phyloP scores from a whole-genome alignment of 1,140 invertebrate species.

The Maconellicoccus hirsutus region DNA sequence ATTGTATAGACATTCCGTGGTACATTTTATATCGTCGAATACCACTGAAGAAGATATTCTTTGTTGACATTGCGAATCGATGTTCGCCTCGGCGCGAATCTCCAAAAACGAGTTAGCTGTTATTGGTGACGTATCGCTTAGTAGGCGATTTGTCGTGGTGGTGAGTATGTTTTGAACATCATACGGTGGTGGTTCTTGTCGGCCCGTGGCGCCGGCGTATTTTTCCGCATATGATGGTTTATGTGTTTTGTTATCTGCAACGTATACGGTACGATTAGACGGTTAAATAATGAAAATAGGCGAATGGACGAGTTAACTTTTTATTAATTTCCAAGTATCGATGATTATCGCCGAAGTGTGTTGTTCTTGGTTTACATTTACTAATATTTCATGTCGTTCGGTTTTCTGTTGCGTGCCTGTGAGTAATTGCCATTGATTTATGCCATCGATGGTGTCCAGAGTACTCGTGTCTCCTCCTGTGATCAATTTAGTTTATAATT shows the following conservation, averaged over 20 bases:
- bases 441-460: constrained; percentile 43
- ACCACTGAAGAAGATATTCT: neutral
- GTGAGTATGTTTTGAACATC: neutral
- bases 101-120: neutral
- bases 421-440: constrained; percentile 48
- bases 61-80: neutral
- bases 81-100: neutral
- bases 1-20: constrained; percentile 47
- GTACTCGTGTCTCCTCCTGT: constrained; percentile 38
- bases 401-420: constrained; percentile 34
- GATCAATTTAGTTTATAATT: too few relatives aligned
- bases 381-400: constrained; percentile 49
- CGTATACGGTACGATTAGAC: neutral
- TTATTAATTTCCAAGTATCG: constrained; percentile 28
- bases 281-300: neutral
- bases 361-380: constrained; percentile 58
- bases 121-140: neutral
- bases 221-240: neutral
- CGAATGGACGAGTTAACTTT: constrained; percentile 22
- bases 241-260: neutral
- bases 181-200: neutral
- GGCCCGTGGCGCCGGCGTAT: neutral
- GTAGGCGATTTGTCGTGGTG: neutral
- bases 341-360: constrained; percentile 26
- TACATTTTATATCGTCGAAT: neutral